A percentile compares a stretch with the other conserved stretches of the same genome.
phyloP scores from a whole-genome alignment of 2,113 vertebrate genomes.

The Myocastor coypus region DNA sequence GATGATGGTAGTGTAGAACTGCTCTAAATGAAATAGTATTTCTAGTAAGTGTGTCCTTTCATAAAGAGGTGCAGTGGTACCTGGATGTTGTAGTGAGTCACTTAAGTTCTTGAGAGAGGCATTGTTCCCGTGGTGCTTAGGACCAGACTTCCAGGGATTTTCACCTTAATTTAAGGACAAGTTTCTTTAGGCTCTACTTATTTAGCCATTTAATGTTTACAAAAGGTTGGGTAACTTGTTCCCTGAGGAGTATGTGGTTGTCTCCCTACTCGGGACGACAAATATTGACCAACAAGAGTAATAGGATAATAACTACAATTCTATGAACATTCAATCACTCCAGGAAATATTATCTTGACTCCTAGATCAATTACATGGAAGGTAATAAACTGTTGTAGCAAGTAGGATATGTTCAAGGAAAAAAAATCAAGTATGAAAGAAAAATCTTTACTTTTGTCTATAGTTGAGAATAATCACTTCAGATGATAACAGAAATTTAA shows the following conservation, averaged over 20 bases:
- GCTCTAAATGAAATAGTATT: constrained; percentile 69
- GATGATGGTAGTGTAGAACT: constrained; percentile 55
- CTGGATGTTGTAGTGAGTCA: constrained; percentile 59
- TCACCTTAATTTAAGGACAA: constrained; percentile 54
- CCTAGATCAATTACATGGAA: constrained; percentile 69
- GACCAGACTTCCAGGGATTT: constrained; percentile 6
- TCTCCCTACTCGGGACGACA: constrained; percentile 59
- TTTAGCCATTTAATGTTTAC: constrained; percentile 50
- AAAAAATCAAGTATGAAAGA: constrained; percentile 51
- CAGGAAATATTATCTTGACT: constrained; percentile 67
- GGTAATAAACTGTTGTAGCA: constrained; percentile 64
- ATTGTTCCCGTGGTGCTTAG: neutral
- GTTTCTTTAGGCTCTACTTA: constrained; percentile 43
- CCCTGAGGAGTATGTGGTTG: constrained; percentile 9
- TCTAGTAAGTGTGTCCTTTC: constrained; percentile 63
- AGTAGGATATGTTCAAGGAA: constrained; percentile 57
- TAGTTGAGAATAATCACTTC: constrained; percentile 59
- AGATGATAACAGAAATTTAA: constrained; percentile 31
- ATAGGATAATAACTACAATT: constrained; percentile 59
- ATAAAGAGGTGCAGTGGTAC: constrained; percentile 57
- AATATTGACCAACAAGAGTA: constrained; percentile 56
- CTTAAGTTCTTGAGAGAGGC: constrained; percentile 8
- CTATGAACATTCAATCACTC: constrained; percentile 74
- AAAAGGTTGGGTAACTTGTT: neutral
- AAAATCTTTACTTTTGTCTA: constrained; percentile 27